phyloP scores from a whole-genome alignment of 1,140 invertebrate species.

The Drosophila elegans region DNA sequence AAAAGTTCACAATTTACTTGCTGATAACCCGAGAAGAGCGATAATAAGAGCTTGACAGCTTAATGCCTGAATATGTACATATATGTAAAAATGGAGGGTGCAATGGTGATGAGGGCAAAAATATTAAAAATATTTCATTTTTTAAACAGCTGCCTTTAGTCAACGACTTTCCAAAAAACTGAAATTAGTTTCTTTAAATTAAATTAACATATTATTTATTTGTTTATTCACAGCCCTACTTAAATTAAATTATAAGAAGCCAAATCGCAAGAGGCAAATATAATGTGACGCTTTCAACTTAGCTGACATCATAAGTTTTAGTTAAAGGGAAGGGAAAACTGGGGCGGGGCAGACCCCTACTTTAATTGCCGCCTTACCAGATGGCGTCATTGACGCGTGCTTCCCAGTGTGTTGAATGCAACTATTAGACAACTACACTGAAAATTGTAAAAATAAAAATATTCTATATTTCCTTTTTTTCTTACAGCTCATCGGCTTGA shows the following conservation, averaged over 20 bases:
- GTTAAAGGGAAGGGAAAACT: conserved; percentile 1
- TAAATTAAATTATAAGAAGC: conserved; percentile 36
- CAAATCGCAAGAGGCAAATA: conserved; percentile 12
- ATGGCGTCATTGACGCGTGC: conserved; percentile 57
- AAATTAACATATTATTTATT: not conserved
- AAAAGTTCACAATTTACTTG: not conserved
- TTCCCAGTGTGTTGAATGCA: conserved; percentile 17
- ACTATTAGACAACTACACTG: conserved; percentile 16
- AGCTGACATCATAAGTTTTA: conserved; percentile 66
- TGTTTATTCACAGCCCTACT: not conserved
- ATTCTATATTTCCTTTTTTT: conserved; percentile 32
- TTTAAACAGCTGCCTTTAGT: no score
- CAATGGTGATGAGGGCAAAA: not conserved
- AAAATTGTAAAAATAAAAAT: conserved; percentile 8
- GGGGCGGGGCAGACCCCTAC: conserved; percentile 14
- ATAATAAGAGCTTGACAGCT: conserved; percentile 4
- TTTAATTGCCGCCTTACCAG: conserved; percentile 65
- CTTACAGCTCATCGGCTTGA: conserved; percentile 90
- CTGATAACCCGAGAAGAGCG: not conserved
- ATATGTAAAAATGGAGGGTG: no score
- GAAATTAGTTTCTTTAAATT: no score
- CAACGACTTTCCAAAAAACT: no score
- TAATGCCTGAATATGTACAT: not conserved
- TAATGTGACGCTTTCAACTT: conserved; percentile 25
- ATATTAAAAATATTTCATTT: no score